Base-by-base conservation (phyloP, 2,113 vertebrate species). In the Naja naja region DNA sequence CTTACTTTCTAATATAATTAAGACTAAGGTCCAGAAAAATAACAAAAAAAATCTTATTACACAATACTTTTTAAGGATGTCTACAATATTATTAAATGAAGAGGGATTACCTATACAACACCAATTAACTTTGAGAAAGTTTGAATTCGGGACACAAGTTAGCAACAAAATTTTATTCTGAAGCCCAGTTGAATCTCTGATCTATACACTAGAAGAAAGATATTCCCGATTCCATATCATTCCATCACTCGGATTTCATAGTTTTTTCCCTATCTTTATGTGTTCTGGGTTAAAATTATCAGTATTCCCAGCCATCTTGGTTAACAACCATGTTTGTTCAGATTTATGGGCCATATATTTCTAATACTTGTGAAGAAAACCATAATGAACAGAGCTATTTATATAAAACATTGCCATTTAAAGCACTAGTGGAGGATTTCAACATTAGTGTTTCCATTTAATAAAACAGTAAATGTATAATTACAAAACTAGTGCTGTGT, bases 11-110 rank as follows among this genome's bases (percentile, higher is more conserved):
- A 90, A 10, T 74, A 11, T 39, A 74, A 20, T 14, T 23, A 20
- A 49, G 9, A 52, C 12, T 52, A 47, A n/a, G 10, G 9, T 9
- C 52, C 93, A 91, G 64, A 91, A 93, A n/a, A 0, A 23, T 94
- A 94, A 89, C 85, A 92, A 7, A 16, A 52, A 88, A 5, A n/a
- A 88, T 91, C 56, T 93, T 95, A n/a, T 85, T 96, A 49, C 22
- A 10, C 0, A 91, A 43, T 54, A 54, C 34, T 11, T 89, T 11
- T 85, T 39, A 94, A 91, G 47, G 60, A 30, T 90, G 64, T 47
- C 30, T 34, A 45, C 11, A 90, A 69, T 69, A 34, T 30, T 34
- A 11, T 20, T 74, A 64, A 69, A 49, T 10, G 30, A 90, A 53
- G 60, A 49, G 45, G 60, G 20, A 74, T 74, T 90, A 94, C 86